Percentiles rank a stretch among this genome's conserved stretches.
Evolutionary conservation across 2,888 invertebrate genomes (phyloP).

Genomic region (Epsilonema sp.): DNA sequence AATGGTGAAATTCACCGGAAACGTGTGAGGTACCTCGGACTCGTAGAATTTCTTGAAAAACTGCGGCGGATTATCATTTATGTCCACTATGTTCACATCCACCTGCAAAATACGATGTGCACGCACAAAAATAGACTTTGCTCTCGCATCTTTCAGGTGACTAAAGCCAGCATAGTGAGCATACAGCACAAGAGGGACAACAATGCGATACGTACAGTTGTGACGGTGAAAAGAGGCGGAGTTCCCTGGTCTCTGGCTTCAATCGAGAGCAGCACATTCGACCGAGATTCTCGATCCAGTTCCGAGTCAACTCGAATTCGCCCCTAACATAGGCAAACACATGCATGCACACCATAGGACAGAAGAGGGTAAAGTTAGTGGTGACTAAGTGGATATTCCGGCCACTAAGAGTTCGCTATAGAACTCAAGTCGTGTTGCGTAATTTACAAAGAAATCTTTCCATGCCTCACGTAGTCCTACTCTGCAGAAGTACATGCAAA

Average conservation of each 20-base stretch:
- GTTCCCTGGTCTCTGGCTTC: conserved; percentile 11
- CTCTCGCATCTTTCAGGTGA: too few relatives aligned
- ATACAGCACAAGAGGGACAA: not conserved
- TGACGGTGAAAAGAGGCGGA: conserved; percentile 4
- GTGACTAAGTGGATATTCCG: too few relatives aligned
- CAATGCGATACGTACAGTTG: not conserved
- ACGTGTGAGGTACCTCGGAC: conserved; percentile 8
- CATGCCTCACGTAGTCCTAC: too few relatives aligned
- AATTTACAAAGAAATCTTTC: too few relatives aligned
- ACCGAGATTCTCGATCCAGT: not conserved
- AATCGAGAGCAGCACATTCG: not conserved
- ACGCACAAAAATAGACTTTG: too few relatives aligned
- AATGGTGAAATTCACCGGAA: conserved; percentile 11
- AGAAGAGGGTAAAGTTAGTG: too few relatives aligned
- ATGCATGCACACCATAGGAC: too few relatives aligned
- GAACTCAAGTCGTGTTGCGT: too few relatives aligned
- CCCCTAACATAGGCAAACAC: not conserved
- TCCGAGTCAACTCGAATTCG: not conserved
- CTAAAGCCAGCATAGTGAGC: too few relatives aligned
- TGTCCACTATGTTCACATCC: conserved; percentile 2
- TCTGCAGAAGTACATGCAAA: too few relatives aligned
- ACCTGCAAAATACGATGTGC: conserved; percentile 3
- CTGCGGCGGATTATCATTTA: conserved; percentile 4
- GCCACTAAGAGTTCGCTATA: too few relatives aligned
- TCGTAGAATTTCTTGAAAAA: not conserved